Conservation (phyloP, 2,888 invertebrate genomes). For the Cerastoderma edule region DNA sequence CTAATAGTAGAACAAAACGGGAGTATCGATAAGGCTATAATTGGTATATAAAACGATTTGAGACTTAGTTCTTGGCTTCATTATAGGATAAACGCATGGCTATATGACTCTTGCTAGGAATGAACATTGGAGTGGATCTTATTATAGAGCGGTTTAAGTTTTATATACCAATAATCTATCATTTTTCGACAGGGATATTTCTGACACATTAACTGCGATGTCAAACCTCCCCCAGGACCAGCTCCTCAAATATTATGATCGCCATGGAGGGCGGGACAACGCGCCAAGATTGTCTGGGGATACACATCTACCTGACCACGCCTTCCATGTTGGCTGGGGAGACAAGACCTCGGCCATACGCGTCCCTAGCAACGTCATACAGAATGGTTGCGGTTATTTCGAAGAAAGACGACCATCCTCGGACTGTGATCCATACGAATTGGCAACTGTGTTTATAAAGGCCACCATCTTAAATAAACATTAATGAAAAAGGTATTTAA, state of each 20-base stretch:
- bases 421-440: constrained; percentile 10
- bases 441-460: constrained; percentile 1
- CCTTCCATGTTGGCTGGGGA: constrained; percentile 8
- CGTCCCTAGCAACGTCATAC: constrained; percentile 1
- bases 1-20: too few relatives aligned
- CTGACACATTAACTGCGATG: background rate
- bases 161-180: too few relatives aligned
- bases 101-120: too few relatives aligned
- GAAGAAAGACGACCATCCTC: constrained; percentile 10
- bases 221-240: background rate
- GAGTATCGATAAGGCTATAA: too few relatives aligned
- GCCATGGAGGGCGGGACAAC: constrained; percentile 3
- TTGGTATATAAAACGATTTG: too few relatives aligned
- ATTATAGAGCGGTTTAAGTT: too few relatives aligned
- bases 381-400: constrained; percentile 7
- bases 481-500: too few relatives aligned
- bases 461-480: background rate
- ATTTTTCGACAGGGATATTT: background rate
- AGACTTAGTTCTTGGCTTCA: too few relatives aligned
- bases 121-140: too few relatives aligned
- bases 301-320: constrained; percentile 1
- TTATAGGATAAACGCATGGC: too few relatives aligned
- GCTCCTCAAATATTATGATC: background rate
- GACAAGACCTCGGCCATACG: constrained; percentile 2
- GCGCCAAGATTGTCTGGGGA: constrained; percentile 1